Conservation (phyloP, 2,888 invertebrate species). For the Trichopoda pennipes region DNA sequence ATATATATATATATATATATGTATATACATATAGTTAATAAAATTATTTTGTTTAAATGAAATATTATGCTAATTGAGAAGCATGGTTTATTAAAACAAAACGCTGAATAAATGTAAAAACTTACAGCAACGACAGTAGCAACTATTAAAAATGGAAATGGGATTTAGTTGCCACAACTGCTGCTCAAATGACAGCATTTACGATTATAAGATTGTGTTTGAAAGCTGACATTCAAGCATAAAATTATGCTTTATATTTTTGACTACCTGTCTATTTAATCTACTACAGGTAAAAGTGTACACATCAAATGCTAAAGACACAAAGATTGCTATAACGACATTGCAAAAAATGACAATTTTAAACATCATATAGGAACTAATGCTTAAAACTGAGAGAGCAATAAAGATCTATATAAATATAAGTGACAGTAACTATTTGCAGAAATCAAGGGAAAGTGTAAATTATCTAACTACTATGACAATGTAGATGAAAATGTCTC, state of each 20-base stretch:
- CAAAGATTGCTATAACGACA: background rate
- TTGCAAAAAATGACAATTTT: background rate
- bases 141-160: slow-evolving; percentile 31
- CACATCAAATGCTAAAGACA: slow-evolving; percentile 41
- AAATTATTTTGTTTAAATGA: slow-evolving; percentile 50
- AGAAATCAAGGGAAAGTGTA: too few species aligned
- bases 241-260: background rate
- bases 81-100: background rate
- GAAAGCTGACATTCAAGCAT: background rate
- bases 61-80: slow-evolving; percentile 42
- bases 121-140: slow-evolving; percentile 21
- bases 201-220: background rate
- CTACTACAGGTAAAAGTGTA: background rate
- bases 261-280: slow-evolving; percentile 13
- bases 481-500: too few species aligned
- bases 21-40: slow-evolving; percentile 50
- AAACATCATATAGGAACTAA: background rate
- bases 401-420: too few species aligned
- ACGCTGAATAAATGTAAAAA: background rate
- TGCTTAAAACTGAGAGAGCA: too few species aligned
- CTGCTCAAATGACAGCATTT: slow-evolving; percentile 28
- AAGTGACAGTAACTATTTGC: too few species aligned
- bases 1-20: background rate
- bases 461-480: too few species aligned
- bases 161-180: slow-evolving; percentile 54